Base-by-base conservation (phyloP, 2,797 vertebrate genomes). In the Macropodus opercularis region DNA sequence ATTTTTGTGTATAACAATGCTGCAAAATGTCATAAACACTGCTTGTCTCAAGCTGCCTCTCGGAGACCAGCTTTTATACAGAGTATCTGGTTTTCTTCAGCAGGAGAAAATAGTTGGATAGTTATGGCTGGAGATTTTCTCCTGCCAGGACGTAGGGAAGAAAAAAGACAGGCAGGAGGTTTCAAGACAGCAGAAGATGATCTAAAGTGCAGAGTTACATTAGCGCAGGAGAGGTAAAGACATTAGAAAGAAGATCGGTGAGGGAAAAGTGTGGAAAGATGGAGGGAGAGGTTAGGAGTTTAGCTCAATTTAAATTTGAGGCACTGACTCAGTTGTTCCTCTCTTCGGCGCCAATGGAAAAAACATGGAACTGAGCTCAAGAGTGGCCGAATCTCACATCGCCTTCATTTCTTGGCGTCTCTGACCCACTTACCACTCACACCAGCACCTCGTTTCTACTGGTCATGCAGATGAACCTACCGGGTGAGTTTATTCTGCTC, bases 281-380 rank as follows among this genome's bases (percentile, higher is more conserved):
- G n/a, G n/a, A 34, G 12, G 24, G 68, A 27, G 63, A 49, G 61
- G 48, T 74, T 80, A 40, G 76, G 63, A 87, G 69, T 58, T 75
- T 59, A 77, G 71, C 61, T 84, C 74, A 78, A 85, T 83, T 83
- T 79, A 63, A 87, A 84, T 83, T 65, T 61, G 53, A 77, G 68
- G 47, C 80, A 84, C 85, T 88, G 87, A 92, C 69, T 94, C 91
- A 92, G 87, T 92, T 82, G 82, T 93, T 93, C 92, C 92, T 87
- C 39, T 85, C 51, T 34, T 71, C 60, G 17, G 72, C 84, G 93
- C 93, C 92, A 93, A 84, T 14, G 91, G 92, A 92, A 91, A 92
- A 92, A 91, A 76, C 68, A 3, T 72, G 80, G 65, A 71, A 77
- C 69, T 82, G 74, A 61, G 86, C 85, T 89, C 84, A 77, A 75